These are phyloP conservation scores for Drosophila aldrichi DNA, from an alignment of 2,888 invertebrate genomes.

Conservation along the genomic window DNA sequence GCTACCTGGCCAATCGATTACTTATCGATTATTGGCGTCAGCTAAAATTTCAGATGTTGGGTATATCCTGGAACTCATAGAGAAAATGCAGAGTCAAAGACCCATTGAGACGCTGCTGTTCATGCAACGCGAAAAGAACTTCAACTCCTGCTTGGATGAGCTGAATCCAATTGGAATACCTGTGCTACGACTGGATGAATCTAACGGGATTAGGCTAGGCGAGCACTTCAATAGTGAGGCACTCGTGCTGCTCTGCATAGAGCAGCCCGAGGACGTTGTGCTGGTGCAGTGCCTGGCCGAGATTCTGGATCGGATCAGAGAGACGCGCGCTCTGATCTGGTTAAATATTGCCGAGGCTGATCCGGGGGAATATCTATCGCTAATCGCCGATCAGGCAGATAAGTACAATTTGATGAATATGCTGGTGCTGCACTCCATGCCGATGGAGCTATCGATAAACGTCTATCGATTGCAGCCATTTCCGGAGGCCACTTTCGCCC, in stretches of 20 bases:
- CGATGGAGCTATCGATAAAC: neutral
- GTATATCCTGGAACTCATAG: slow-evolving; percentile 16
- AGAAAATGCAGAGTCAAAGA: neutral
- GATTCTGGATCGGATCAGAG: slow-evolving; percentile 21
- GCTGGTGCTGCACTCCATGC: slow-evolving; percentile 14
- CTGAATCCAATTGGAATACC: slow-evolving; percentile 5
- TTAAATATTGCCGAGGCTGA: neutral
- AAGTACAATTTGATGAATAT: slow-evolving; percentile 6
- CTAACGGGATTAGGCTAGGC: neutral
- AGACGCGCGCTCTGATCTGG: slow-evolving; percentile 30
- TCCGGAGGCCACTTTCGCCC: slow-evolving; percentile 22
- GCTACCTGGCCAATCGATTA: neutral
- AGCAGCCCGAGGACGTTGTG: neutral
- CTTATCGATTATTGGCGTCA: neutral
- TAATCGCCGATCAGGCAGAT: neutral
- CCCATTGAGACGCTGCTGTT: slow-evolving; percentile 23
- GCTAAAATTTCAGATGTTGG: neutral
- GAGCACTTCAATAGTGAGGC: slow-evolving; percentile 2
- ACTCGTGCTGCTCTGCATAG: slow-evolving; percentile 34
- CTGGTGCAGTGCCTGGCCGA: slow-evolving; percentile 24
- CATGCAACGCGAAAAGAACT: slow-evolving; percentile 3
- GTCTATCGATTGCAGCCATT: slow-evolving; percentile 19
- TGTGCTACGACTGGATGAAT: slow-evolving; percentile 3
- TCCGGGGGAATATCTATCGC: fast-evolving
- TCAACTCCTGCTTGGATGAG: neutral